Evolutionary conservation across 92 coral and sea anemone genomes (phyloP), one percentile per base, ranked within the genome.

Genomic region (Epizoanthus rinbou): DNA sequence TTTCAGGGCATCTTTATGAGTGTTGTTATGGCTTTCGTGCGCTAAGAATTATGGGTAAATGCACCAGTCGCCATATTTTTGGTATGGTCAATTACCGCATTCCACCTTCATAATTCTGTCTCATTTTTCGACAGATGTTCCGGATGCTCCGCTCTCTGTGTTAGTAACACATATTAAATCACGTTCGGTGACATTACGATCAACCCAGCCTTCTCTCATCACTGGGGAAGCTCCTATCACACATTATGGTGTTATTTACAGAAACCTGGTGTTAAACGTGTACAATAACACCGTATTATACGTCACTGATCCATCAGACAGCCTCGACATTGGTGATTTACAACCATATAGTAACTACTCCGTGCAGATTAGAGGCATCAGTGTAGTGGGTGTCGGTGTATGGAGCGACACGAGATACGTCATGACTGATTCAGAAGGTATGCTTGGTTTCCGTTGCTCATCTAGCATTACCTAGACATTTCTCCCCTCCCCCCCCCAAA

Each of bases 391-490:
- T 14, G n/a, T 43, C 5, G 92, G 92, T 22, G 47, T 73, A 24
- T 89, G 92, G 92, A 86, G 89, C 69, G 18, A 7, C 6, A 53
- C 71, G 16, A 43, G 3, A 0, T 56, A 41, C 7, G 76, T 89
- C 64, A 89, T 64, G 72, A 89, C 92, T 52, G 87, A 82, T 16
- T 80, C 89, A 43, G 88, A 59, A 56, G 35, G 92, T 86, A 75
- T 17, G 90, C n/a, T 50, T 13, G 24, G 35, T 7, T 28, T 28
- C 6, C n/a, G 1, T 28, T 28, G 31, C 31, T 28, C 31, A 28
- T 28, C 31, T 28, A 28, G 31, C 31, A 28, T 28, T 28, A 28
- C 31, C 31, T 28, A 28, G 2, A 28, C 31, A 28, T 0, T 28
- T 28, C 31, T 28, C 31, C 31, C n/a, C n/a, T n/a, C n/a, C n/a